Evolutionary conservation across 2,113 vertebrate species (phyloP).

Genomic region (Macquaria australasica): DNA sequence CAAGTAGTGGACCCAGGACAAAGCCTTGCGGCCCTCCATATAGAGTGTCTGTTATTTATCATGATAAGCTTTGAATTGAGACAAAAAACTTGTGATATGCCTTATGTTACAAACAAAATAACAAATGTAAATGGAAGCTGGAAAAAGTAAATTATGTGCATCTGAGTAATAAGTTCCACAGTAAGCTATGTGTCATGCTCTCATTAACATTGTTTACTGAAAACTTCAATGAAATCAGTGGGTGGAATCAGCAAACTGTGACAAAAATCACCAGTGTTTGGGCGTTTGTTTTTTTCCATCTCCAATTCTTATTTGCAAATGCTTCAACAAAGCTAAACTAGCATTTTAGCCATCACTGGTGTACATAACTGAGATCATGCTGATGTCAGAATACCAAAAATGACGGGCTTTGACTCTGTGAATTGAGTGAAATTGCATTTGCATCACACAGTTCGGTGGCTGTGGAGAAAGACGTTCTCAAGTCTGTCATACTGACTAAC

Average conservation of each 20-base stretch:
- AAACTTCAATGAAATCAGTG: not conserved
- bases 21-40: not conserved
- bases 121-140: not conserved
- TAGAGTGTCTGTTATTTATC: not conserved
- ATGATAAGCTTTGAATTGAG: not conserved
- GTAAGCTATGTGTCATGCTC: conserved; percentile 4
- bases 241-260: not conserved
- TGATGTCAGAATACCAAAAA: conserved; percentile 23
- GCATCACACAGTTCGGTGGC: conserved; percentile 47
- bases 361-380: conserved; percentile 3
- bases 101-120: not conserved
- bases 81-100: not conserved
- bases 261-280: not conserved
- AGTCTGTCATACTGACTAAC: conserved; percentile 46
- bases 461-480: conserved; percentile 27
- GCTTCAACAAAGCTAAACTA: not conserved
- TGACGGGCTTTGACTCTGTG: conserved; percentile 13
- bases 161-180: not conserved
- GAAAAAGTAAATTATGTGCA: not conserved
- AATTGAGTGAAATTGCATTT: conserved; percentile 47
- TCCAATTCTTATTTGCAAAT: not conserved
- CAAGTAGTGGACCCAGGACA: not conserved
- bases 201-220: conserved; percentile 6
- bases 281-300: not conserved
- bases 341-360: not conserved